A percentile compares a stretch with the other conserved stretches of the same genome.
Conservation (phyloP, 2,113 vertebrate species). For the Zonotrichia leucophrys region DNA sequence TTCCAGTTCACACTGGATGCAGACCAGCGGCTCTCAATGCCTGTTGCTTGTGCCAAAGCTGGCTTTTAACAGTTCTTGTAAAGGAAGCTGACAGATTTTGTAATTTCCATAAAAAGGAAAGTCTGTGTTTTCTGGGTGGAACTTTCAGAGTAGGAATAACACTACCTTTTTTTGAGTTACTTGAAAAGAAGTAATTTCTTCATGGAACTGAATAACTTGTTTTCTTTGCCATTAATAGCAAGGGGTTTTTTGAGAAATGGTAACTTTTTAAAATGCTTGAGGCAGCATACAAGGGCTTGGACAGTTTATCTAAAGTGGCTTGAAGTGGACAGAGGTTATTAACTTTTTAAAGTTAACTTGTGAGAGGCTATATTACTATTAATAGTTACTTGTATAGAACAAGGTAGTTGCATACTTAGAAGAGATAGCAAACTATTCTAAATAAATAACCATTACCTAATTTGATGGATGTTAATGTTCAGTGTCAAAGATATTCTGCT, state of each 20-base stretch:
- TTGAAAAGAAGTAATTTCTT: constrained; percentile 12
- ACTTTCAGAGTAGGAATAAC: neutral
- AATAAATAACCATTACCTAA: neutral
- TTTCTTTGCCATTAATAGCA: constrained; percentile 43
- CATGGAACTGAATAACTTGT: constrained; percentile 8
- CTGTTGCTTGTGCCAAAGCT: constrained; percentile 29
- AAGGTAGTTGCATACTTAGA: neutral
- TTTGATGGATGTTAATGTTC: neutral
- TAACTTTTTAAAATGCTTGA: constrained; percentile 1
- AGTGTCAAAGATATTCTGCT: neutral
- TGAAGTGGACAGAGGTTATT: neutral
- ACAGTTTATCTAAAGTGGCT: neutral
- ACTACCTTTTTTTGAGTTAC: neutral
- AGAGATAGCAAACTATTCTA: neutral
- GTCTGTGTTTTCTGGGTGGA: constrained; percentile 50
- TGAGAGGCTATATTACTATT: neutral
- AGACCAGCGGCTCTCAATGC: constrained; percentile 20
- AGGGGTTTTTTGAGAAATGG: neutral
- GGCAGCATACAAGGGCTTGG: neutral
- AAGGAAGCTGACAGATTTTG: constrained; percentile 26
- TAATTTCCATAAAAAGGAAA: constrained; percentile 53
- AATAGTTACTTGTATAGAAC: neutral
- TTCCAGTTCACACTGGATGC: constrained; percentile 30
- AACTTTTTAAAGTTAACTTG: neutral
- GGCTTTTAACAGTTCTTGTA: constrained; percentile 2